Percentiles rank a stretch among this genome's conserved stretches.
These are phyloP conservation scores for Mythimna pallens DNA, from an alignment of 2,888 invertebrate species.

Conservation along the genomic window DNA sequence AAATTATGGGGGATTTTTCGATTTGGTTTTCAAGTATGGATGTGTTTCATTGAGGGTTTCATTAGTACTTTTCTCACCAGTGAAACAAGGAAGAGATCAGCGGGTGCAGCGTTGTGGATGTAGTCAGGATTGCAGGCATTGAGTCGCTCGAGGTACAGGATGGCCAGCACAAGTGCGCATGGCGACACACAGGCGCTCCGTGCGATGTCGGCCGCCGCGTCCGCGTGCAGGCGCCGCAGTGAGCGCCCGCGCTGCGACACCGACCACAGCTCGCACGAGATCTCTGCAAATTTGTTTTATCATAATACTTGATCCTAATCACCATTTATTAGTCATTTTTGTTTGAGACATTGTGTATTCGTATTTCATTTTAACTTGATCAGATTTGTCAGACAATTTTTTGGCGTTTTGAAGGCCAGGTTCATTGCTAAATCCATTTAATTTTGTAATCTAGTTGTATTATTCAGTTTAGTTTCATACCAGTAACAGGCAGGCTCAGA, in stretches of 20 bases:
- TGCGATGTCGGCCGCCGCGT: constrained; percentile 94
- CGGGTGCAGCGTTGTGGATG: constrained; percentile 95
- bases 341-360: not conserved
- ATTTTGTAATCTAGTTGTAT: not conserved
- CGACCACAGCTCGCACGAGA: constrained; percentile 96
- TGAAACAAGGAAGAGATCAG: constrained; percentile 98
- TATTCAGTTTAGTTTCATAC: constrained; percentile 83
- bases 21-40: not conserved
- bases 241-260: constrained; percentile 94
- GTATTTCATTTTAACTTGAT: not conserved
- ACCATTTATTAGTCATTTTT: not conserved
- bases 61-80: constrained; percentile 91
- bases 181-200: constrained; percentile 97
- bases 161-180: constrained; percentile 97
- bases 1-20: not conserved
- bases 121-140: constrained; percentile 95
- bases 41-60: not conserved
- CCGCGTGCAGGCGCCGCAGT: constrained; percentile 94
- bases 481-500: constrained; percentile 95
- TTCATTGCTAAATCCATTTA: too few species aligned
- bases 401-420: too few species aligned
- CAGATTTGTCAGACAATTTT: not conserved
- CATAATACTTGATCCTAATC: not conserved
- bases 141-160: constrained; percentile 98
- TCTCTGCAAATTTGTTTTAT: constrained; percentile 91